Percentiles rank a stretch among this genome's conserved stretches.
Conservation (phyloP, 1,140 invertebrate species). For the Drosophila dunni region DNA sequence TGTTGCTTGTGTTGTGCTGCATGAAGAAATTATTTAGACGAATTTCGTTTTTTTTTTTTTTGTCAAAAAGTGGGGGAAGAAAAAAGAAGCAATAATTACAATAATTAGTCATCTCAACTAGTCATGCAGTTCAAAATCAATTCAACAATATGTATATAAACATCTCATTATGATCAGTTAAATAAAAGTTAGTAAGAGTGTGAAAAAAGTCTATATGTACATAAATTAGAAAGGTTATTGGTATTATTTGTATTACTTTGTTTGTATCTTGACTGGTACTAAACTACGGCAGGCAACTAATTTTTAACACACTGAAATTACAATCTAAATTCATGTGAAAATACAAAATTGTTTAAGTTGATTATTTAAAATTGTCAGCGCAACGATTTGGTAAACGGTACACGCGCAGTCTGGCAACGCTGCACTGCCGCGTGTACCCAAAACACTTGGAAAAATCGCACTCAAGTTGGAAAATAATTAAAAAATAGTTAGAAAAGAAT, state of each 20-base stretch:
- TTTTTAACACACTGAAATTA: conserved; percentile 12
- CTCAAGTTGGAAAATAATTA: conserved; percentile 11
- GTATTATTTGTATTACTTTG: conserved; percentile 6
- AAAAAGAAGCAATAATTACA: conserved; percentile 75
- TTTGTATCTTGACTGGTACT: conserved; percentile 46
- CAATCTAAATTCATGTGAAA: conserved; percentile 4
- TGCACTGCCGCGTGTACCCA: conserved; percentile 30
- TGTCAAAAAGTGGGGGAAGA: conserved; percentile 40
- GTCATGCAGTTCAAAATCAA: conserved; percentile 55
- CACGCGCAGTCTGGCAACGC: conserved; percentile 11
- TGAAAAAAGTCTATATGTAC: conserved; percentile 5
- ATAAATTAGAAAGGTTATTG: conserved; percentile 27
- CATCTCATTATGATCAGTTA: conserved; percentile 12
- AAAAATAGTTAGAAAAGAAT: conserved; percentile 1
- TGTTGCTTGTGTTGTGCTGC: conserved; percentile 82
- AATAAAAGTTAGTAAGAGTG: conserved; percentile 40
- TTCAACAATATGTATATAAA: conserved; percentile 29
- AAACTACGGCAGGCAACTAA: conserved; percentile 44
- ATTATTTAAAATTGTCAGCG: conserved; percentile 12
- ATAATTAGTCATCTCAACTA: conserved; percentile 52
- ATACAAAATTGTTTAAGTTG: not conserved
- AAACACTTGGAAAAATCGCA: conserved; percentile 5
- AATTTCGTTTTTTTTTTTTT: conserved; percentile 49
- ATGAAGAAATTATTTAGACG: conserved; percentile 69
- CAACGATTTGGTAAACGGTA: conserved; percentile 13